Conservation (phyloP, 2,888 invertebrate genomes). For the Anaspis maculata region DNA sequence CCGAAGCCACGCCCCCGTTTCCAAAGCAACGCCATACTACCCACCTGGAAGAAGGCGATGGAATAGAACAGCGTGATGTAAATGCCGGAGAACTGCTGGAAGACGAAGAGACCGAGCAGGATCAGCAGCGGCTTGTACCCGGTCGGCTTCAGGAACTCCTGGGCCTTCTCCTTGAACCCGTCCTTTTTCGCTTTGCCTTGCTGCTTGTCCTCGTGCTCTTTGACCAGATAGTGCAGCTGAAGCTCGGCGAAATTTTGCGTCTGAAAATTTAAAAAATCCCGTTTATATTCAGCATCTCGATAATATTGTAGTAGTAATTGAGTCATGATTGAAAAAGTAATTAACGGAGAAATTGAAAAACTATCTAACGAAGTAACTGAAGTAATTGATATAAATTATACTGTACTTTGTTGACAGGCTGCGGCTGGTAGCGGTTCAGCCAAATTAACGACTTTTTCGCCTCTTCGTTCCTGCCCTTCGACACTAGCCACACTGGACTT, state of each 20-base stretch:
- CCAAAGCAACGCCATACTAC: constrained; percentile 7
- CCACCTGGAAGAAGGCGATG: constrained; percentile 50
- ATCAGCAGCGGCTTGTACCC: constrained; percentile 51
- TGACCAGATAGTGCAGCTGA: constrained; percentile 44
- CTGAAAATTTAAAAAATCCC: too few species aligned
- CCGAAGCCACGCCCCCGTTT: too few species aligned
- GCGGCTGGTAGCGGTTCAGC: constrained; percentile 41
- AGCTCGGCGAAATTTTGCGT: constrained; percentile 43
- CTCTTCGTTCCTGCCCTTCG: constrained; percentile 45
- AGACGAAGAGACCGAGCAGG: constrained; percentile 47
- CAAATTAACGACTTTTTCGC: constrained; percentile 47
- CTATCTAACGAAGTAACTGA: too few species aligned
- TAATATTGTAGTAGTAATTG: too few species aligned
- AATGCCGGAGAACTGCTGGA: constrained; percentile 53
- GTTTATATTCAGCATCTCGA: too few species aligned
- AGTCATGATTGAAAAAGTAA: too few species aligned
- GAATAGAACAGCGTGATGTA: constrained; percentile 56
- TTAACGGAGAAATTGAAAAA: too few species aligned
- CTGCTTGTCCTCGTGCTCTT: constrained; percentile 40
- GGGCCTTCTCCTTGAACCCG: constrained; percentile 32
- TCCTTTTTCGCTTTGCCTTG: constrained; percentile 34
- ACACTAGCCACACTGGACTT: constrained; percentile 51
- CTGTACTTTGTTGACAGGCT: constrained; percentile 34
- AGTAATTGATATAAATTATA: too few species aligned
- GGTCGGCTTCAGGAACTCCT: constrained; percentile 46